phyloP scores from a whole-genome alignment of 2,888 invertebrate genomes.

The Erebia epiphron region DNA sequence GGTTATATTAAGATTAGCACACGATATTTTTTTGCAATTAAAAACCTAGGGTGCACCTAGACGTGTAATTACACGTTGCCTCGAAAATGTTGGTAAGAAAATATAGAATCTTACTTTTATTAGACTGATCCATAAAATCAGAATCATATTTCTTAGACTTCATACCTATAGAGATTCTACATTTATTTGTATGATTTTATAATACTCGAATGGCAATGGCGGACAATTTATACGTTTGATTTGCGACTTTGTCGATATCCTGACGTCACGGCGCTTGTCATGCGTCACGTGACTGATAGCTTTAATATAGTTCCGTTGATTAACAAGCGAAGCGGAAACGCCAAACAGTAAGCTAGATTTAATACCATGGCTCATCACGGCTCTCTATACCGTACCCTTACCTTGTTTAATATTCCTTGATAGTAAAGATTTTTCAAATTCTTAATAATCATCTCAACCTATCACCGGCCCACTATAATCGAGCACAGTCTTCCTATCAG shows the following conservation, averaged over 20 bases:
- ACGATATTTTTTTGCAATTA: neutral
- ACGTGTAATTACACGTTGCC: neutral
- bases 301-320: constrained; percentile 80
- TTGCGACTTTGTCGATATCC: constrained; percentile 50
- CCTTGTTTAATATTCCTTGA: constrained; percentile 19
- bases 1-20: neutral
- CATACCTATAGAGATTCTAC: neutral
- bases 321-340: constrained; percentile 73
- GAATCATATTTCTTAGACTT: too few species aligned
- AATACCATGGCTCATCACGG: constrained; percentile 74
- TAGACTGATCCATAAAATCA: too few species aligned
- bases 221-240: constrained; percentile 60
- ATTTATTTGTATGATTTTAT: constrained; percentile 50
- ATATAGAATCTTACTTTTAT: too few species aligned
- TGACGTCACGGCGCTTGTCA: constrained; percentile 68
- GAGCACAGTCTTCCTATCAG: too few species aligned
- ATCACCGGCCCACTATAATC: too few species aligned
- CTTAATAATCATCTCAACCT: too few species aligned
- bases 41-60: neutral
- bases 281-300: constrained; percentile 77
- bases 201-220: constrained; percentile 52
- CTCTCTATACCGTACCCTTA: constrained; percentile 53
- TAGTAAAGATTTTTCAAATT: neutral
- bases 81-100: too few species aligned
- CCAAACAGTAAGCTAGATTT: constrained; percentile 80